Evolutionary conservation across 2,113 vertebrate species (phyloP), one percentile per base, ranked within the genome.

Genomic region (Caretta caretta): DNA sequence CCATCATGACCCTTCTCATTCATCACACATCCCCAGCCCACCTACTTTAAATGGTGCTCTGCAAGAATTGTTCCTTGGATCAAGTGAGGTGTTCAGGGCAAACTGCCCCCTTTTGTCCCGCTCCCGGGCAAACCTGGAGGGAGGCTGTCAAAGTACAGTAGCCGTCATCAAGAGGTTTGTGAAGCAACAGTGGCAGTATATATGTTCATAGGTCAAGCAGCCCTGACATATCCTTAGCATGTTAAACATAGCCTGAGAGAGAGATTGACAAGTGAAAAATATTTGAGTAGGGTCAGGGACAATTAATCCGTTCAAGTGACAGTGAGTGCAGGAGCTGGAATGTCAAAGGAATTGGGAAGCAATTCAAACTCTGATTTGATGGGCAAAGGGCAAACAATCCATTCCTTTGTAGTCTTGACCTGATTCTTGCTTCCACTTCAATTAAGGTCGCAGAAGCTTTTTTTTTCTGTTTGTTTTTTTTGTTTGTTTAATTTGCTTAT

Each of bases 361-460:
- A 82, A 91, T 87, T 87, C 90, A 86, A 48, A 91, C 54, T 91
- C 86, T 62, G 50, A 86, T 81, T 88, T 92, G 84, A 93, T 85
- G 48, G 19, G 13, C 35, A 11, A 25, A 75, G 93, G 80, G 46
- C 29, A 48, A 91, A 90, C 62, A 72, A 50, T 25, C 87, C 87
- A 48, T 69, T 90, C 65, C 83, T 95, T 92, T 76, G 62, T 84
- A 90, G 50, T 80, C 89, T 75, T 82, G 59, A 57, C 78, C 48
- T 75, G 81, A 86, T 84, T 86, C 75, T 76, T 90, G 4, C 83
- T 96, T 14, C 62, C 69, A 46, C 42, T 80, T 49, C 79, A 56
- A 51, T 65, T 84, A 53, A 46, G 83, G 29, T 5, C 46, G 8
- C 17, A 75, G 19, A 80, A 6, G 0, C 69, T 86, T 69, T 83